Evolutionary conservation across 2,888 invertebrate genomes (phyloP).

Genomic region (Dascillus cervinus): DNA sequence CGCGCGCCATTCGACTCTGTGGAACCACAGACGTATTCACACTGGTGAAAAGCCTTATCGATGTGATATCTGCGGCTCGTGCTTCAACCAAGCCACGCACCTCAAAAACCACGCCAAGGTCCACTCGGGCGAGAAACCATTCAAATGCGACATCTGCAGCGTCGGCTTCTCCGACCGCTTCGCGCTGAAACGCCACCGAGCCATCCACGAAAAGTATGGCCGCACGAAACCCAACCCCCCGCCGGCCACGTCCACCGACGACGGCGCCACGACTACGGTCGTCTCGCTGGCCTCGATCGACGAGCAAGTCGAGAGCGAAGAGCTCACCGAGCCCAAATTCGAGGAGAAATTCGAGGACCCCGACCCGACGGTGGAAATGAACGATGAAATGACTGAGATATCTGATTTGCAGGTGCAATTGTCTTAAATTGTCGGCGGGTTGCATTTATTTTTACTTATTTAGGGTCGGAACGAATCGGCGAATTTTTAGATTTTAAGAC

Average conservation of each 20-base stretch:
- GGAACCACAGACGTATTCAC: slow-evolving; percentile 84
- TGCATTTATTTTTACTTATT: too few relatives aligned
- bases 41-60: slow-evolving; percentile 84
- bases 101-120: slow-evolving; percentile 83
- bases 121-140: slow-evolving; percentile 74
- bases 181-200: slow-evolving; percentile 76
- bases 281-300: slow-evolving; percentile 7
- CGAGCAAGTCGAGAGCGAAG: slow-evolving; percentile 12
- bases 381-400: slow-evolving; percentile 39
- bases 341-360: slow-evolving; percentile 32
- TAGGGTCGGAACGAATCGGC: too few relatives aligned
- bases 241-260: slow-evolving; percentile 8
- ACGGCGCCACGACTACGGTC: neutral
- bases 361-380: slow-evolving; percentile 26
- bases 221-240: slow-evolving; percentile 44
- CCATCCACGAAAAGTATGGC: slow-evolving; percentile 84
- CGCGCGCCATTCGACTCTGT: slow-evolving; percentile 78
- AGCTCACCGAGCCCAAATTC: slow-evolving; percentile 29
- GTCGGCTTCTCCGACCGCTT: slow-evolving; percentile 84
- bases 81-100: slow-evolving; percentile 84
- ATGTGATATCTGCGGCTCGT: slow-evolving; percentile 82
- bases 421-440: slow-evolving; percentile 30
- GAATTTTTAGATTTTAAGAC: too few relatives aligned
- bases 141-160: slow-evolving; percentile 75
- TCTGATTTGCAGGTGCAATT: slow-evolving; percentile 40